Base-by-base conservation (phyloP, 2,797 vertebrate genomes). In the Pangasius djambal region DNA sequence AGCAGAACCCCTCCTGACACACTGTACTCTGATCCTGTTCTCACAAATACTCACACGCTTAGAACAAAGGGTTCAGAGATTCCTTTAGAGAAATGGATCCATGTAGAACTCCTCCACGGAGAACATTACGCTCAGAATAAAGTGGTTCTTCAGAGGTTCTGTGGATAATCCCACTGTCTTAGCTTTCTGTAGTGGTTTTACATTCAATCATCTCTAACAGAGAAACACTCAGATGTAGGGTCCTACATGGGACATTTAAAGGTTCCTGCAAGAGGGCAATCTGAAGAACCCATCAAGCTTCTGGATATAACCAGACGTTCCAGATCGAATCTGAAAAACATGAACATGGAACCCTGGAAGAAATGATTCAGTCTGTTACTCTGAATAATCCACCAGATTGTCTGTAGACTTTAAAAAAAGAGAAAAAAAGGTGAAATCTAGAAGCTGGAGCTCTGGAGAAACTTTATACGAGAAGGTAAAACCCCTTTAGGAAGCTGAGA, bases 1-100 rank as follows among this genome's bases (percentile, higher is more conserved):
- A n/a, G 18, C n/a, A 81, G 78, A 81, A 34, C 77, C n/a, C 16
- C 31, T 37, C 75, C 75, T 77, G 74, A 77, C 74, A n/a, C 44
- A 34, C 8, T 44, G 20, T 22, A 22, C 37, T 44, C 44, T 77
- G 40, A 77, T 48, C n/a, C 77, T 79, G 77, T 31, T 31, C 77
- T 79, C 50, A 55, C 7, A 79, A 55, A n/a, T 20, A 34, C 50
- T 79, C 48, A 79, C 44, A 34, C 0, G 5, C 74, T 50, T 28
- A 77, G 44, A 77, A 77, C 74, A 77, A 77, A 50, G 48, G 28
- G 25, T 77, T 52, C 74, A 77, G 74, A n/a, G 44, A 28, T 50
- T 50, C 37, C 70, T 74, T 22, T 10, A 72, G 0, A 40, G 74
- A 15, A n/a, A 28, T 50, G 10, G 22, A 77, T 50, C 10, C 25